Conservation (phyloP, 2,113 vertebrate species). For the Rhinolophus ferrumequinum region DNA sequence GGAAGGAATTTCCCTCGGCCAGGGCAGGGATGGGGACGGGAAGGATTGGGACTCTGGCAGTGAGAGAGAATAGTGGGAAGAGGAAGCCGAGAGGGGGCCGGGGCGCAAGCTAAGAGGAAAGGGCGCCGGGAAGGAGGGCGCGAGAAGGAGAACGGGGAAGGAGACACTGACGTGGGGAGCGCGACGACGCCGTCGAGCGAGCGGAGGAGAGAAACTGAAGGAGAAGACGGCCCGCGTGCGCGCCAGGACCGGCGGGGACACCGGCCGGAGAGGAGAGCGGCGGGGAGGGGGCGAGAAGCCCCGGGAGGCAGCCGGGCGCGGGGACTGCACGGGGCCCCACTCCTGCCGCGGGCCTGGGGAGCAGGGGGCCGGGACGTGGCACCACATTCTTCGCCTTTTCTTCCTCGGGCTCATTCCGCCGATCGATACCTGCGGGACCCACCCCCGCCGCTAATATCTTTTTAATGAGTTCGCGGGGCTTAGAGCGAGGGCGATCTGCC, state of each 20-base stretch:
- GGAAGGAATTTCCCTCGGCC: background rate
- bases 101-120: background rate
- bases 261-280: background rate
- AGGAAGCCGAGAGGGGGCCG: background rate
- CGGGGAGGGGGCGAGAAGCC: background rate
- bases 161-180: rapidly evolving
- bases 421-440: slow-evolving; percentile 80
- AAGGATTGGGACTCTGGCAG: background rate
- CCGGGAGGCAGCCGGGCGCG: background rate
- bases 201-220: background rate
- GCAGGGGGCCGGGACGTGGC: background rate
- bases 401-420: slow-evolving; percentile 43
- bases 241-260: background rate
- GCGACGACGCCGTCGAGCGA: too few species aligned
- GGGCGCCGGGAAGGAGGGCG: background rate
- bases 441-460: slow-evolving; percentile 87
- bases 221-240: background rate
- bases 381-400: slow-evolving; percentile 62
- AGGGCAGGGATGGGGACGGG: background rate
- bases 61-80: background rate
- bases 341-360: background rate
- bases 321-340: background rate
- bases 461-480: slow-evolving; percentile 88
- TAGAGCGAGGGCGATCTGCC: slow-evolving; percentile 82
- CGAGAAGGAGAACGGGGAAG: background rate